Base-by-base conservation (phyloP, 2,888 invertebrate genomes). In the Plebejus melissa region DNA sequence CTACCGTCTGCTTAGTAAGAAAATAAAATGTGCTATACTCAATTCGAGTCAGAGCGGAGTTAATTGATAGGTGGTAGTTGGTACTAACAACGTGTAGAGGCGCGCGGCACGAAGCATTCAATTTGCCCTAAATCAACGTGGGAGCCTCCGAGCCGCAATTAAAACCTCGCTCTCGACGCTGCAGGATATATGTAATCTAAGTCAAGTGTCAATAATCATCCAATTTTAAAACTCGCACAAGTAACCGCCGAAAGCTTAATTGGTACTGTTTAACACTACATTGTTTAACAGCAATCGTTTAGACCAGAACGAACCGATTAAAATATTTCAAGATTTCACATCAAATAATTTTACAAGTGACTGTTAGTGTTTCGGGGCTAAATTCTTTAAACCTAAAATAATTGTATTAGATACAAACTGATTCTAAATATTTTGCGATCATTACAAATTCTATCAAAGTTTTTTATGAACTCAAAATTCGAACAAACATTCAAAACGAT, bases 101-200 rank as follows among this genome's bases (percentile, higher is more conserved):
- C 82, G 81, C 82, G 82, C 83, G 83, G 81, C 85, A 85, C 82
- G 80, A 82, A 88, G 85, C 86, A 86, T 89, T 89, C 88, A 90
- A 90, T 89, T 88, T 87, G 84, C 88, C 86, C 82, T 87, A 89
- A 89, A 90, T 90, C 88, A 90, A 86, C 83, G 82, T 83, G 81
- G 82, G 82, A 82, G 83, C 83, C 82, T 81, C 82, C 80, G 81
- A 77, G 77, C 81, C 81, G 85, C 87, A 90, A 90, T 90, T 90
- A 89, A 89, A 90, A 87, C 84, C 83, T 84, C 83, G 82, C 83
- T 82, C 82, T 81, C 80, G 79, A 80, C 82, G 82, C 85, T 84
- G 84, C 83, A 84, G 86, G 84, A 85, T 87, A 86, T 85, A 46
- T 76, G 76, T 70, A 88, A 88, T 88, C 85, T 85, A 81, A 85